Evolutionary conservation across 2,888 invertebrate genomes (phyloP), one percentile per base, ranked within the genome.

Genomic region (Heliconius ismenius): DNA sequence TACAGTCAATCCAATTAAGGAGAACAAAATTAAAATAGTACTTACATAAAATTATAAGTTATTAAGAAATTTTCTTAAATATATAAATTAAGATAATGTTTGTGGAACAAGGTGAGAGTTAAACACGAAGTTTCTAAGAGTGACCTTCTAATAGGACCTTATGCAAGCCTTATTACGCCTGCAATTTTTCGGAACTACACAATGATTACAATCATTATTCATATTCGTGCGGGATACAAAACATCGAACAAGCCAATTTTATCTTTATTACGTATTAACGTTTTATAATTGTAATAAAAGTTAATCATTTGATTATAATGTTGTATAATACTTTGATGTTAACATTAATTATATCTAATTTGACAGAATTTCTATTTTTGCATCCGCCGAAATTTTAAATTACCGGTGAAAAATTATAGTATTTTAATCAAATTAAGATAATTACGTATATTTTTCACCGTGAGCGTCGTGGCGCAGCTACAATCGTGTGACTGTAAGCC

Each of bases 21-120:
- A 43, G 26, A 73, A 65, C 54, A 70, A 11, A 76, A 68, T 67
- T 62, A 65, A 58, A 75, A 77, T 64, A 49, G 58, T 77, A 75
- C 62, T 72, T 32, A 72, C 63, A 62, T 39, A 69, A 65, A 75
- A 75, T 76, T 75, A 76, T 73, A 70, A 58, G 73, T 63, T 68
- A 78, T 74, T 75, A 73, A 67, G 28, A 72, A 75, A 75, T 79
- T 73, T 73, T 39, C 54, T 77, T 77, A 78, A 80, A 72, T 77
- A 77, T 76, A 78, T 77, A 62, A 76, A 78, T 80, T 80, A 76
- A 78, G 67, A 70, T 77, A 77, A 73, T 74, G 79, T 78, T 79
- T 81, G 73, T 76, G 76, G 81, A 78, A 77, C 81, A 78, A 79
- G 79, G 81, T 81, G 79, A 81, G 76, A 81, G 75, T 77, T 75